These are phyloP conservation scores for Atrichornis clamosus DNA, from an alignment of 2,113 vertebrate species.

Conservation along the genomic window DNA sequence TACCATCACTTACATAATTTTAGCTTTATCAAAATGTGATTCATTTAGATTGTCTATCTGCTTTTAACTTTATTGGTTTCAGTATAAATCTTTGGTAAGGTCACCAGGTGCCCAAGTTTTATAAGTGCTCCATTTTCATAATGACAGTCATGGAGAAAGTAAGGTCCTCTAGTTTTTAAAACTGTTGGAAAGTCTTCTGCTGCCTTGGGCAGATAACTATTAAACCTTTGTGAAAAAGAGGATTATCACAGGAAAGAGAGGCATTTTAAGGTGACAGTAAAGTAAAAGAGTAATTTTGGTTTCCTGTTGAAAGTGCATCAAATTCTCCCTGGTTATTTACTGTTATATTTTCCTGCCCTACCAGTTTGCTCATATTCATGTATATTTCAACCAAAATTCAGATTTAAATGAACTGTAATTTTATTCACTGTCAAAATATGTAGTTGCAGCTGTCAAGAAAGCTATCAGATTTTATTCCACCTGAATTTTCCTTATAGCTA, in stretches of 20 bases:
- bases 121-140: neutral
- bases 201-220: neutral
- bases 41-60: neutral
- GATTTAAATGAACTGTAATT: neutral
- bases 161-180: neutral
- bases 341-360: neutral
- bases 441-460: neutral
- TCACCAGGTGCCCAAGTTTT: constrained; percentile 1
- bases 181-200: neutral
- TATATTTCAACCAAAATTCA: neutral
- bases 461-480: neutral
- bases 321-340: neutral
- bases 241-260: neutral
- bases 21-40: neutral
- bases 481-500: neutral
- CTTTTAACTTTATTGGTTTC: neutral
- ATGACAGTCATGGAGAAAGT: neutral
- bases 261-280: neutral
- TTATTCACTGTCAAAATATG: neutral
- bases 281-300: neutral
- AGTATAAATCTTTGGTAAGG: neutral
- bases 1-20: neutral
- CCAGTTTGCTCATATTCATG: neutral
- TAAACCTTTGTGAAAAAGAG: neutral
- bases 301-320: neutral